Evolutionary conservation across 2,113 vertebrate species (phyloP).

Genomic region (Ictalurus furcatus): DNA sequence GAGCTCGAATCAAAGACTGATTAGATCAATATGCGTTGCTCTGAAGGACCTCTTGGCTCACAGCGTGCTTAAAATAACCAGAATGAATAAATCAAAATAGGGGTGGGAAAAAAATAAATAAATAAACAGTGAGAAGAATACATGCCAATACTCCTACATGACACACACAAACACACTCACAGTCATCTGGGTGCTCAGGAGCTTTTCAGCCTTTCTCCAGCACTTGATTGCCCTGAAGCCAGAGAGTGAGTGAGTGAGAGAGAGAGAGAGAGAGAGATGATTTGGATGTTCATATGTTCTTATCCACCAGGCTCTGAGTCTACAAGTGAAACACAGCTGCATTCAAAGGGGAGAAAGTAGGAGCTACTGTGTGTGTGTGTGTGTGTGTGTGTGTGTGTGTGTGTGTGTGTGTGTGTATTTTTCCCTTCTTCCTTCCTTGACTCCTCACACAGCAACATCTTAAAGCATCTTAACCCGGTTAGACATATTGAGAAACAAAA

Average conservation of each 20-base stretch:
- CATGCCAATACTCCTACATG: conserved; percentile 17
- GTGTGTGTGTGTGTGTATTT: background rate
- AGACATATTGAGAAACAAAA: background rate
- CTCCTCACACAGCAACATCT: conserved; percentile 11
- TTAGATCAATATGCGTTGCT: conserved; percentile 41
- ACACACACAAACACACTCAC: background rate
- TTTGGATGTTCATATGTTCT: background rate
- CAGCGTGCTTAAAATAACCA: conserved; percentile 45
- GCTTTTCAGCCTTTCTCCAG: conserved; percentile 24
- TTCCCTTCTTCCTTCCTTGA: background rate
- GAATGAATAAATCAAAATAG: conserved; percentile 43
- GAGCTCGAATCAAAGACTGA: conserved; percentile 40
- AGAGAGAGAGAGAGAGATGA: background rate
- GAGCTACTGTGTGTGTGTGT: background rate
- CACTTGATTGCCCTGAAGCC: conserved; percentile 19
- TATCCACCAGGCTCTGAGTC: background rate
- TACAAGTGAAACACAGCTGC: background rate
- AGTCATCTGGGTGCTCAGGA: conserved; percentile 1
- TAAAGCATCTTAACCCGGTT: background rate
- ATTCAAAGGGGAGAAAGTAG: conserved; percentile 1
- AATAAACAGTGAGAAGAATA: background rate
- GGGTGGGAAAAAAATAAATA: background rate
- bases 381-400: conserved; percentile 1
- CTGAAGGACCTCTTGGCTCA: conserved; percentile 39
- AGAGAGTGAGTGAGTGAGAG: background rate